phyloP scores from a whole-genome alignment of 2,888 invertebrate genomes.

The Dione juno region DNA sequence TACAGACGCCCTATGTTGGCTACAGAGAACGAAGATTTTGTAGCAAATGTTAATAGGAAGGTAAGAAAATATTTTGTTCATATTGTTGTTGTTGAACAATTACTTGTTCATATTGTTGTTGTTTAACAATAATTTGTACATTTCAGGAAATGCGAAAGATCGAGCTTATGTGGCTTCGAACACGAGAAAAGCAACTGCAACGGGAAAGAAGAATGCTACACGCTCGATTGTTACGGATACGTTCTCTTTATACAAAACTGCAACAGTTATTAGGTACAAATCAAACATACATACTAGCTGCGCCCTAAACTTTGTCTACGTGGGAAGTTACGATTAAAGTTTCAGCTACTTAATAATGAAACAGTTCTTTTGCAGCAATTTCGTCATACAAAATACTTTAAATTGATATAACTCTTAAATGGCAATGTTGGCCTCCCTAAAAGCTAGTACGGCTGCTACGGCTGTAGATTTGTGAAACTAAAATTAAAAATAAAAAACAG shows the following conservation, averaged over 20 bases:
- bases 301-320: too few relatives aligned
- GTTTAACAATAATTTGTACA: background rate
- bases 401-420: too few relatives aligned
- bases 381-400: too few relatives aligned
- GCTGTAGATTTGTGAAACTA: too few relatives aligned
- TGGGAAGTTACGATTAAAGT: too few relatives aligned
- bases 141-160: slow-evolving; percentile 73
- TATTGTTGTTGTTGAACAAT: background rate
- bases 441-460: too few relatives aligned
- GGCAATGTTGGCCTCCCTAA: too few relatives aligned
- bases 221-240: slow-evolving; percentile 65
- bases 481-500: too few relatives aligned
- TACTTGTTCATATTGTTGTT: background rate
- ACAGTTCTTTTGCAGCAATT: too few relatives aligned
- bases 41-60: slow-evolving; percentile 83
- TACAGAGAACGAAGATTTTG: slow-evolving; percentile 82
- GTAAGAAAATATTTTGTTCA: slow-evolving; percentile 52
- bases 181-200: slow-evolving; percentile 62
- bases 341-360: too few relatives aligned
- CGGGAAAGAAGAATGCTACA: slow-evolving; percentile 65
- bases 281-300: background rate
- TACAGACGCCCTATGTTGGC: slow-evolving; percentile 77
- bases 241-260: slow-evolving; percentile 63
- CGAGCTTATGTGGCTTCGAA: slow-evolving; percentile 67
- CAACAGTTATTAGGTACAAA: slow-evolving; percentile 63